phyloP scores from a whole-genome alignment of 2,113 vertebrate genomes.

The Salvelinus namaycush region DNA sequence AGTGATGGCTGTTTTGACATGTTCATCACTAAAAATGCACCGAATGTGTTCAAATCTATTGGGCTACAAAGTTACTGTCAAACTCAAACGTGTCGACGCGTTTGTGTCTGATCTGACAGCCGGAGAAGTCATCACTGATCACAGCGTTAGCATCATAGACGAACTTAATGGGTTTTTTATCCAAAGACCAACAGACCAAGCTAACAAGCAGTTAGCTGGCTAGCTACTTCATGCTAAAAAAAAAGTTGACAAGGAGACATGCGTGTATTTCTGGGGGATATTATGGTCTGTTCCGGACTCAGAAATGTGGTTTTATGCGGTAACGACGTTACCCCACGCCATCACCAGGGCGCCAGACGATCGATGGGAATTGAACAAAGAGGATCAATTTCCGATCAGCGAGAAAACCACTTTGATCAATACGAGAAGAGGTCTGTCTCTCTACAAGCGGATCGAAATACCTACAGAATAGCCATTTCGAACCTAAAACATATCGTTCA shows the following conservation, averaged over 20 bases:
- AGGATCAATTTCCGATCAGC: slow-evolving; percentile 91
- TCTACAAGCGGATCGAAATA: slow-evolving; percentile 57
- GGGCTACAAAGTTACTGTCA: no score
- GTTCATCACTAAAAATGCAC: no score
- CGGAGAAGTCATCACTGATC: slow-evolving; percentile 49
- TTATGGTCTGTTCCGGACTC: slow-evolving; percentile 1
- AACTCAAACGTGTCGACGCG: no score
- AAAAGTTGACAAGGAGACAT: slow-evolving; percentile 59
- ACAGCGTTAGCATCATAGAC: slow-evolving; percentile 70
- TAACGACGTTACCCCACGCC: slow-evolving; percentile 50
- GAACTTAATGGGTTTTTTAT: slow-evolving; percentile 62
- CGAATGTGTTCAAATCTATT: no score
- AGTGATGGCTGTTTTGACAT: no score
- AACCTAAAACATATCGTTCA: slow-evolving; percentile 47
- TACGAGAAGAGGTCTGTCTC: slow-evolving; percentile 76
- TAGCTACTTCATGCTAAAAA: no score
- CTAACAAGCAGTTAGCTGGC: slow-evolving; percentile 13
- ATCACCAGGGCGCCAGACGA: slow-evolving; percentile 76
- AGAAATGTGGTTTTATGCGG: background rate
- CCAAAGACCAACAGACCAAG: slow-evolving; percentile 66
- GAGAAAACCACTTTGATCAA: slow-evolving; percentile 82
- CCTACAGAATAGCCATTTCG: slow-evolving; percentile 51
- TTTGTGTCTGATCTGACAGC: background rate
- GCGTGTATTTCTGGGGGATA: slow-evolving; percentile 40
- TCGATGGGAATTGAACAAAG: slow-evolving; percentile 96